phyloP scores from a whole-genome alignment of 2,797 vertebrate species.

The Clarias fuscus region DNA sequence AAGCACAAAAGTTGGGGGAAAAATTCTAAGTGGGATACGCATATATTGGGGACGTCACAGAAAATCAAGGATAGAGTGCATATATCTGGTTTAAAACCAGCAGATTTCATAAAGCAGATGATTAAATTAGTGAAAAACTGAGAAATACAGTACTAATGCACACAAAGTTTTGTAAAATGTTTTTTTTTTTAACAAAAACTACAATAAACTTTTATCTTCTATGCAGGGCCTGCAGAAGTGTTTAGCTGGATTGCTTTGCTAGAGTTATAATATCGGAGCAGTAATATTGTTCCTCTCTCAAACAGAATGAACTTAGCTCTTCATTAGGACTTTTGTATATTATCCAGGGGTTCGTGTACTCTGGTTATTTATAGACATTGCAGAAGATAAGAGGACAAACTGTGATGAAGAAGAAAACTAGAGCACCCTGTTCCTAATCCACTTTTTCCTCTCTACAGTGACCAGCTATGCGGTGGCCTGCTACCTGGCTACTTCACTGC shows the following conservation, averaged over 20 bases:
- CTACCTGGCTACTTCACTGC: conserved; percentile 22
- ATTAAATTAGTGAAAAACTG: neutral
- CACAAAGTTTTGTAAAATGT: neutral
- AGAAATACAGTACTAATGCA: neutral
- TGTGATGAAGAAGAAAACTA: conserved; percentile 72
- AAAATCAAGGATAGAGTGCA: conserved; percentile 12
- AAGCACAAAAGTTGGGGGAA: conserved; percentile 44
- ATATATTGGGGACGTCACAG: conserved; percentile 17
- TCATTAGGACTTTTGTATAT: conserved; percentile 38
- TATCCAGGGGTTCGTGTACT: conserved; percentile 38
- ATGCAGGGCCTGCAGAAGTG: neutral
- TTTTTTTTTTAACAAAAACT: neutral
- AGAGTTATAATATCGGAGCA: neutral
- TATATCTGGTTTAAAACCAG: neutral
- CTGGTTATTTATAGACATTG: conserved; percentile 63
- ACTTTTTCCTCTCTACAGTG: conserved; percentile 62
- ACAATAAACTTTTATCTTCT: neutral
- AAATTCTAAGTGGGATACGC: conserved; percentile 50
- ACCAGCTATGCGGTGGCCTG: conserved; percentile 26
- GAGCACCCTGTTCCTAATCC: conserved; percentile 75
- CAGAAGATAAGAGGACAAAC: conserved; percentile 63
- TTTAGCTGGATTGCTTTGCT: neutral
- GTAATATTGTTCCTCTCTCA: conserved; percentile 1
- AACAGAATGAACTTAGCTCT: conserved; percentile 8
- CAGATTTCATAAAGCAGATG: neutral